Percentiles rank a stretch among this genome's conserved stretches.
phyloP scores from a whole-genome alignment of 2,888 invertebrate species.

The Acholoe squamosa region DNA sequence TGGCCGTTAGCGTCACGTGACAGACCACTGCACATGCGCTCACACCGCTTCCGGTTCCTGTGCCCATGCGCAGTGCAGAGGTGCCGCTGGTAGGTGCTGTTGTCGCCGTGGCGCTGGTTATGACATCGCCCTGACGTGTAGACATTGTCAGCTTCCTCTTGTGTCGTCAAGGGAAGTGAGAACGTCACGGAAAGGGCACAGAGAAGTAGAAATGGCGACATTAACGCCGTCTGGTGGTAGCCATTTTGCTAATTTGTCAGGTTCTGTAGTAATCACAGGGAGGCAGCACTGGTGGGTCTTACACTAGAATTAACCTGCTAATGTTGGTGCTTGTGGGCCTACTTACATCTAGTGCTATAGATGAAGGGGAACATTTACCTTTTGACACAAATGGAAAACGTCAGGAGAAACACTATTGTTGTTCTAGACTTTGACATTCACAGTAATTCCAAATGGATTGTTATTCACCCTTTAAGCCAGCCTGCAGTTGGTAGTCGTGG shows the following conservation, averaged over 20 bases:
- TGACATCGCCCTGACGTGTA: background rate
- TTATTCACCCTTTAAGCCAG: too few relatives aligned
- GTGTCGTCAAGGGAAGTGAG: background rate
- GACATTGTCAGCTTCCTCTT: background rate
- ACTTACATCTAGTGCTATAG: too few relatives aligned
- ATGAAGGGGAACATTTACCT: too few relatives aligned
- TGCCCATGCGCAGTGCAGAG: constrained; percentile 5
- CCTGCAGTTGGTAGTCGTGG: too few relatives aligned
- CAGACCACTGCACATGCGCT: background rate
- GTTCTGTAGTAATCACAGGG: background rate
- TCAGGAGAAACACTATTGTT: too few relatives aligned
- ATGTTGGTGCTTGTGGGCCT: too few relatives aligned
- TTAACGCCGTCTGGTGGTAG: background rate
- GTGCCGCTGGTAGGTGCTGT: background rate
- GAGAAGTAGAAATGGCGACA: background rate
- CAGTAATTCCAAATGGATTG: too few relatives aligned
- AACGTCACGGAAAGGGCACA: constrained; percentile 23
- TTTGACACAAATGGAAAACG: too few relatives aligned
- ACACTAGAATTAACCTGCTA: background rate
- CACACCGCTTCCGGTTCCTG: background rate
- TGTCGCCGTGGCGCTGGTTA: background rate
- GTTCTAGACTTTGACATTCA: too few relatives aligned
- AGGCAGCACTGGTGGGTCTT: background rate
- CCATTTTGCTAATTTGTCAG: background rate
- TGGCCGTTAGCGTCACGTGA: constrained; percentile 15